Evolutionary conservation across 2,888 invertebrate genomes (phyloP).

Genomic region (Polydrusus cervinus): DNA sequence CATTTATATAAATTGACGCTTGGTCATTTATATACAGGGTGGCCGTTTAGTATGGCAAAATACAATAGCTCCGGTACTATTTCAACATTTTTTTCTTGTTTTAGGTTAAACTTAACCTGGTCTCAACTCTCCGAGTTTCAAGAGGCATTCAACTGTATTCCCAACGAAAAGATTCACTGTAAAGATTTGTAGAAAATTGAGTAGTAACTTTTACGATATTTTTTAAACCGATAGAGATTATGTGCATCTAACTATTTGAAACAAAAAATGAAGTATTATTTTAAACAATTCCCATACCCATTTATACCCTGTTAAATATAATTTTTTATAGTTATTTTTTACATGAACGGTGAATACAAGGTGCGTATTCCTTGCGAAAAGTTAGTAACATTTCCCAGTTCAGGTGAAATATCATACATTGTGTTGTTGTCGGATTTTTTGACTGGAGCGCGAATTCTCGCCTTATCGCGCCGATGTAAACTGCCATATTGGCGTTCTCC

Average conservation of each 20-base stretch:
- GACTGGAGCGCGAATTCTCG: too few relatives aligned
- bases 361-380: too few relatives aligned
- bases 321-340: background rate
- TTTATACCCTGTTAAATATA: background rate
- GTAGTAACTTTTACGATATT: background rate
- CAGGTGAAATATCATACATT: too few relatives aligned
- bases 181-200: constrained; percentile 46
- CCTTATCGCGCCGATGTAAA: too few relatives aligned
- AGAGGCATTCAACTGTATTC: constrained; percentile 61
- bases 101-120: constrained; percentile 66
- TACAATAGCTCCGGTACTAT: too few relatives aligned
- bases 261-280: background rate
- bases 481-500: too few relatives aligned
- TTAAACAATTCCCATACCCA: background rate
- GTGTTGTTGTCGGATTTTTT: too few relatives aligned
- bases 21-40: too few relatives aligned
- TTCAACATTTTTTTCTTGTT: constrained; percentile 59
- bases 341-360: too few relatives aligned
- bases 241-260: background rate
- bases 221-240: constrained; percentile 4
- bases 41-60: too few relatives aligned
- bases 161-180: constrained; percentile 58
- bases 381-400: too few relatives aligned
- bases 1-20: too few relatives aligned
- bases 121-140: constrained; percentile 66